Evolutionary conservation across 2,888 invertebrate genomes (phyloP), one percentile per base, ranked within the genome.

Genomic region (Holacanthella duospinosa): DNA sequence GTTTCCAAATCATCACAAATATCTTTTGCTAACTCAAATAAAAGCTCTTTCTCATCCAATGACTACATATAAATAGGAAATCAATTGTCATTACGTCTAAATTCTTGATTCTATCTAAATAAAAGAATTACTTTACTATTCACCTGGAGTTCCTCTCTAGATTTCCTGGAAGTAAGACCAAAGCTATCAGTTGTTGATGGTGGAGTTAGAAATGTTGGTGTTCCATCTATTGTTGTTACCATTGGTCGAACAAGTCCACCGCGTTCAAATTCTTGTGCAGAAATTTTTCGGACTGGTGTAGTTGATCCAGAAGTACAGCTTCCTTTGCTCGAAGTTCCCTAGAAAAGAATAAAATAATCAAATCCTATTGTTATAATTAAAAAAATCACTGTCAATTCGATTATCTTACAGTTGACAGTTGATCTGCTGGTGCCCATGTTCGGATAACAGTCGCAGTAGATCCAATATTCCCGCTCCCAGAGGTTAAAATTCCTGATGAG

Each of bases 1-100:
- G 94, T 89, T 77, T 95, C 94, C 75, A 95, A 81, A 79, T 95
- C 95, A 79, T 94, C 93, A 79, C 93, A 93, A 75, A 95, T 94
- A 79, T 95, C 94, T 80, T 86, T 83, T 76, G 94, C 94, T 82
- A 95, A 81, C 81, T 95, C 94, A 80, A 94, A 93, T 77, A 95
- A 92, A 73, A 95, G 84, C 78, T 95, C 93, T 79, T 89, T 90
- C 78, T 95, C 94, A 74, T 93, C 91, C 76, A 94, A 59, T 19
- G 66, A 64, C 71, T 73, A 62, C 6, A 60, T 61, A 62, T 29
- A 57, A 53, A 19, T 16, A 54, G 24, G 25, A 55, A 24, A 57
- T 81, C 66, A 89, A 9, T 43, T 43, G 43, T 12, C 16, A 43
- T n/a, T n/a, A n/a, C n/a, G n/a, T n/a, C n/a, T 6, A 53, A 16